These are phyloP conservation scores for Caloenas nicobarica DNA, from an alignment of 2,113 vertebrate species.

Conservation along the genomic window DNA sequence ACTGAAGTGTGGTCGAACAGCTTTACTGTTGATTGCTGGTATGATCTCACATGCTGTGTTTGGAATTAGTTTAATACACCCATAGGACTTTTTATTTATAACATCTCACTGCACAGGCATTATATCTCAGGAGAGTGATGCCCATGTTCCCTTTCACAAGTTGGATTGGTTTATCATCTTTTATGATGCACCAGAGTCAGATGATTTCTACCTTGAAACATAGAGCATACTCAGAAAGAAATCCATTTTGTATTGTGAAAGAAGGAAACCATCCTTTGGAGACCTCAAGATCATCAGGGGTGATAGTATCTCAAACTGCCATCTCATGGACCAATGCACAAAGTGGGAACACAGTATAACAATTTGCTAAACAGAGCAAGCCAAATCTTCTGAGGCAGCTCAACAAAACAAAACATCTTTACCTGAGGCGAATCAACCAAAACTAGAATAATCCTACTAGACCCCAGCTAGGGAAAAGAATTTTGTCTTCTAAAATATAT, in stretches of 20 bases:
- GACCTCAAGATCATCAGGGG: background rate
- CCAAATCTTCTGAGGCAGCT: background rate
- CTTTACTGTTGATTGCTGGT: background rate
- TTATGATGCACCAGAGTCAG: background rate
- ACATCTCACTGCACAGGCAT: background rate
- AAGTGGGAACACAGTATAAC: background rate
- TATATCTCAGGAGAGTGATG: background rate
- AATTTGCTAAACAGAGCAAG: background rate
- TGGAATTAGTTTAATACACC: background rate
- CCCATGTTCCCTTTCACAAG: background rate
- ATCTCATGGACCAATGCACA: background rate
- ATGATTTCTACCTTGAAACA: background rate
- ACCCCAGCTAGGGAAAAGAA: background rate
- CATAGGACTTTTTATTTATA: background rate
- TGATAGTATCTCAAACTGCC: background rate
- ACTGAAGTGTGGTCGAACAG: background rate
- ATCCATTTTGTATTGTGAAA: background rate
- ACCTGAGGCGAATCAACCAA: background rate
- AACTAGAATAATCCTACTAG: background rate
- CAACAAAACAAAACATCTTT: background rate
- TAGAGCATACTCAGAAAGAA: background rate
- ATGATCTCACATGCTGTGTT: background rate
- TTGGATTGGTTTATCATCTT: background rate
- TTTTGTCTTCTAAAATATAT: background rate
- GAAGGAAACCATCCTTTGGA: background rate